Evolutionary conservation across 1,140 invertebrate species (phyloP), one percentile per base, ranked within the genome.

Genomic region (Calosoma granatense): DNA sequence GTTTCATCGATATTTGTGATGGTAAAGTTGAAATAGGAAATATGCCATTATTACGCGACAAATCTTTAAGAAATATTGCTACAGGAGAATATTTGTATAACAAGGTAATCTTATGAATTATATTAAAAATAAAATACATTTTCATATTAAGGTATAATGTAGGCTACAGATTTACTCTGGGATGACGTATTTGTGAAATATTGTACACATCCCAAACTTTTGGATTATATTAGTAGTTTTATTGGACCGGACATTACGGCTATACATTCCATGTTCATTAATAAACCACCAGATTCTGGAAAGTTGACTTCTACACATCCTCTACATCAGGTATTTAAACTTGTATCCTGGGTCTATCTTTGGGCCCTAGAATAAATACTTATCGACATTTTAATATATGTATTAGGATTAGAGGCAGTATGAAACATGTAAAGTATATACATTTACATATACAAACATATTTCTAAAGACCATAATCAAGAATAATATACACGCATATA

Each of bases 251-350:
- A 91, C 65, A 79, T 92, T 3, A 80, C 83, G 61, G 84, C 86
- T 0, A 78, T 91, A 70, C 87, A 93, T 68, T 86, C 83, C 26
- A 94, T 94, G 90, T 72, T 93, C 1, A 92, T 94, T 59, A 92
- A 91, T 64, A 94, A 94, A 66, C 90, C 90, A 9, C 90, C 90
- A 2, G 89, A 92, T 70, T 72, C 79, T 20, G 81, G 81, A 55
- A 75, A 69, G 15, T 72, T 77, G 54, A 81, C 79, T 2, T 86
- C 84, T 14, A 72, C 80, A 17, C 87, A 90, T 68, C 87, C 87
- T 1, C 76, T 87, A 23, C 87, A 90, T 70, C 81, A 90, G 74
- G 83, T 83, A 70, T 61, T 43, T 39, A 12, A 55, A n/a, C n/a
- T n/a, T 26, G 14, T 26, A 17, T 14, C 15, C 21, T 56, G 15